These are phyloP conservation scores for Operophtera brumata DNA, from an alignment of 2,888 invertebrate species.

Conservation along the genomic window DNA sequence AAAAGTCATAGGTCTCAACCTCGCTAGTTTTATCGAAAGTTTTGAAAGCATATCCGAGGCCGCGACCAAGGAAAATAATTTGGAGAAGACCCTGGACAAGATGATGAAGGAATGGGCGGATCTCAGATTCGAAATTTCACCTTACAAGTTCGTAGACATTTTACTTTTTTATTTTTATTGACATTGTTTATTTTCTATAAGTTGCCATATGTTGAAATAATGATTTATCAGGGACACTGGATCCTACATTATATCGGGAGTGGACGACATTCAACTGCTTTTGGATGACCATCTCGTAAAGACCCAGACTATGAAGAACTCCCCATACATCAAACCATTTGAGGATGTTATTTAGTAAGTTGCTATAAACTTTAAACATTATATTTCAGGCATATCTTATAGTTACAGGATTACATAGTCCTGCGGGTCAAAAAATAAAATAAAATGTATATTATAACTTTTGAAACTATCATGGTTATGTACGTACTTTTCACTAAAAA, in stretches of 20 bases:
- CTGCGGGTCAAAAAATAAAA: too few species aligned
- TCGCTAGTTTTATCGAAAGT: conserved; percentile 92
- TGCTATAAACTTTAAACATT: not conserved
- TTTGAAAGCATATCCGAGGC: conserved; percentile 96
- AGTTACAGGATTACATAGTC: too few species aligned
- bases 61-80: conserved; percentile 96
- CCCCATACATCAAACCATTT: conserved; percentile 97
- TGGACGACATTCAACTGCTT: conserved; percentile 96
- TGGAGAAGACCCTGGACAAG: conserved; percentile 92
- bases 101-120: conserved; percentile 96
- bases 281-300: conserved; percentile 98
- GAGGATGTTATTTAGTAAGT: conserved; percentile 89
- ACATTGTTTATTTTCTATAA: not conserved
- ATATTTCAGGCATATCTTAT: too few species aligned
- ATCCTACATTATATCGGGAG: conserved; percentile 92
- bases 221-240: conserved; percentile 86
- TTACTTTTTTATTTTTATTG: not conserved
- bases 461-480: too few species aligned
- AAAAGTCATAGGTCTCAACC: conserved; percentile 93
- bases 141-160: conserved; percentile 80
- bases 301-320: conserved; percentile 98
- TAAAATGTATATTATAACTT: too few species aligned
- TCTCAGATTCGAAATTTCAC: conserved; percentile 85
- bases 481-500: too few species aligned
- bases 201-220: not conserved